Conservation (phyloP, 2,888 invertebrate genomes). For the Pristionchus japonicus region DNA sequence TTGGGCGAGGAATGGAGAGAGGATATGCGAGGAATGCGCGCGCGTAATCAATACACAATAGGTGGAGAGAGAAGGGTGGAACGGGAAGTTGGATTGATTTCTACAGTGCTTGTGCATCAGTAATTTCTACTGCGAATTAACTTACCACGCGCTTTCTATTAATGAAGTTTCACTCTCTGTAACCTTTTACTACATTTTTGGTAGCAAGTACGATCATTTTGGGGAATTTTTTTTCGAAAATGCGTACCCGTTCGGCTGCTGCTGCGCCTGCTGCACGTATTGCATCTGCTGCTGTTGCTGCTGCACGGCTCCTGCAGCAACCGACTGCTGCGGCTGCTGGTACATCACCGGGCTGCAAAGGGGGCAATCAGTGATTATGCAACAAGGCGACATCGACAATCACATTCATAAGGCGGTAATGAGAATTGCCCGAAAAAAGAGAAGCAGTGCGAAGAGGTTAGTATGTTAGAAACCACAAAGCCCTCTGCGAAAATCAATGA, state of each 20-base stretch:
- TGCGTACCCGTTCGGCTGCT: background rate
- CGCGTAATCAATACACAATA: background rate
- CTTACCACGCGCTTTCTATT: too few relatives aligned
- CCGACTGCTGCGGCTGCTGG: slow-evolving; percentile 35
- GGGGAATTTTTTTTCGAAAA: background rate
- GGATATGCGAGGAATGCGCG: slow-evolving; percentile 17
- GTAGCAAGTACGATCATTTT: too few relatives aligned
- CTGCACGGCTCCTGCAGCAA: background rate
- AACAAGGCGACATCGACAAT: too few relatives aligned
- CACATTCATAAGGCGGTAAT: too few relatives aligned
- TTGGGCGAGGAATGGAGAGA: background rate
- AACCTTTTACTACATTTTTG: too few relatives aligned
- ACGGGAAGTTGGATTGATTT: background rate
- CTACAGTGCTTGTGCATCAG: too few relatives aligned
- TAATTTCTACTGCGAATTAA: too few relatives aligned
- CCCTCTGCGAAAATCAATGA: background rate
- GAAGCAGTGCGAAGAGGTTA: background rate
- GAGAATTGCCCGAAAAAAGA: too few relatives aligned
- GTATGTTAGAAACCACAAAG: background rate
- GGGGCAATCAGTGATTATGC: too few relatives aligned
- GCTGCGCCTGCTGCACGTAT: slow-evolving; percentile 14
- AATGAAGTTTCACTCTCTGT: too few relatives aligned
- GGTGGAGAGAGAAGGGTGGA: background rate
- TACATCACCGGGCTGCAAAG: slow-evolving; percentile 41
- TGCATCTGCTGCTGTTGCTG: slow-evolving; percentile 11